Evolutionary conservation across 1,140 invertebrate species (phyloP).

Genomic region (Notospermus geniculatus): DNA sequence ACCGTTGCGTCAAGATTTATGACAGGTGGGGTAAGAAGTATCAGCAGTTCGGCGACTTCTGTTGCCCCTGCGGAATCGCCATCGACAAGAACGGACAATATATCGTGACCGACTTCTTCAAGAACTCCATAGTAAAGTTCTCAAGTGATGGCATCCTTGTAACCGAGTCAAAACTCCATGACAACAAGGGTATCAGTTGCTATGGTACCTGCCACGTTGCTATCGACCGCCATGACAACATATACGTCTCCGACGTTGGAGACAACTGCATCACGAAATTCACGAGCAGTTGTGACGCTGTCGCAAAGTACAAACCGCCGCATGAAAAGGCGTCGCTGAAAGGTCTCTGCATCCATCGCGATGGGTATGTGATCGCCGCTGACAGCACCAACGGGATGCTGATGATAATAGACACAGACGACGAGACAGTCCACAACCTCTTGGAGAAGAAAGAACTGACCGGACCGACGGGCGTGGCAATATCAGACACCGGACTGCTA

Average conservation of each 20-base stretch:
- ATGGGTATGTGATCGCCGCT: neutral
- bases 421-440: neutral
- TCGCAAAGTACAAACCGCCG: neutral
- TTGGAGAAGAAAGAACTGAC: neutral
- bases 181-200: neutral
- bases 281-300: neutral
- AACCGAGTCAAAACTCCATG: neutral
- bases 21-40: neutral
- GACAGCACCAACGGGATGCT: neutral
- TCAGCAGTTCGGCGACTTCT: constrained; percentile 3
- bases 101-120: neutral
- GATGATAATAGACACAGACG: neutral
- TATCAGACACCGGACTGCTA: neutral
- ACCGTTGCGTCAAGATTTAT: neutral
- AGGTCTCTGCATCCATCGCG: neutral
- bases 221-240: constrained; percentile 4
- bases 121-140: neutral
- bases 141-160: neutral
- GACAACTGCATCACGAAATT: constrained; percentile 1
- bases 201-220: neutral
- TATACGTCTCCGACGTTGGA: constrained; percentile 1
- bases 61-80: constrained; percentile 4
- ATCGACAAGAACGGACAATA: constrained; percentile 1
- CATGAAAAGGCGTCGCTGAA: neutral
- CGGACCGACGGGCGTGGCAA: neutral